phyloP scores from a whole-genome alignment of 1,140 invertebrate genomes.

The Melanaphis sacchari region DNA sequence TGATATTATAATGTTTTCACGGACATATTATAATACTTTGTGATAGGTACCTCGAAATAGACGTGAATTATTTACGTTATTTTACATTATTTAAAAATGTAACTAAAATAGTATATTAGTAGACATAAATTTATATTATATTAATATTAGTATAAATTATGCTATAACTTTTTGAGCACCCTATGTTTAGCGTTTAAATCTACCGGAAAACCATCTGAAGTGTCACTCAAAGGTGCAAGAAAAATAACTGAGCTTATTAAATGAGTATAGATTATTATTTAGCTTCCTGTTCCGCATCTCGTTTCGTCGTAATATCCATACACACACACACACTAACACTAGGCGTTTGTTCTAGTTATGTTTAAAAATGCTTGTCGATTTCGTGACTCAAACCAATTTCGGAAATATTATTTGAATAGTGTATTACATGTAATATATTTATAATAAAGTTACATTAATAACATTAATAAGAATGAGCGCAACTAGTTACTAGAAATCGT shows the following conservation, averaged over 20 bases:
- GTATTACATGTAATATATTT: not conserved
- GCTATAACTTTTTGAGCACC: not conserved
- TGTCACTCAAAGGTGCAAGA: not conserved
- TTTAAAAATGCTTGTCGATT: not conserved
- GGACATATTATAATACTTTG: not conserved
- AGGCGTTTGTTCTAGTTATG: not conserved
- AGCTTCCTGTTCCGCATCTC: not conserved
- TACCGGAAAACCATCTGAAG: not conserved
- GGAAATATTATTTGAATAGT: not conserved
- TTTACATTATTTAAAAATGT: not conserved
- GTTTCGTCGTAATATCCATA: not conserved
- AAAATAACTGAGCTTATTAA: not conserved
- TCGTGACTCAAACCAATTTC: conserved; percentile 1
- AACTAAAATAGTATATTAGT: not conserved
- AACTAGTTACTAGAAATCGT: not conserved
- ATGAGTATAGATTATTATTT: not conserved
- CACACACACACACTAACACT: too few species aligned
- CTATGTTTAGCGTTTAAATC: not conserved
- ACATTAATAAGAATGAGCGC: not conserved
- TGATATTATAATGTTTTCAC: not conserved
- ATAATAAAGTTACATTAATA: not conserved
- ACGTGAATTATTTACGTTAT: not conserved
- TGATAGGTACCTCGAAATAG: not conserved
- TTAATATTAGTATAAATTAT: not conserved
- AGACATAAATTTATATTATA: not conserved